Percentiles rank a stretch among this genome's conserved stretches.
Evolutionary conservation across 2,888 invertebrate species (phyloP).

Genomic region (Heterodera filipjevi): DNA sequence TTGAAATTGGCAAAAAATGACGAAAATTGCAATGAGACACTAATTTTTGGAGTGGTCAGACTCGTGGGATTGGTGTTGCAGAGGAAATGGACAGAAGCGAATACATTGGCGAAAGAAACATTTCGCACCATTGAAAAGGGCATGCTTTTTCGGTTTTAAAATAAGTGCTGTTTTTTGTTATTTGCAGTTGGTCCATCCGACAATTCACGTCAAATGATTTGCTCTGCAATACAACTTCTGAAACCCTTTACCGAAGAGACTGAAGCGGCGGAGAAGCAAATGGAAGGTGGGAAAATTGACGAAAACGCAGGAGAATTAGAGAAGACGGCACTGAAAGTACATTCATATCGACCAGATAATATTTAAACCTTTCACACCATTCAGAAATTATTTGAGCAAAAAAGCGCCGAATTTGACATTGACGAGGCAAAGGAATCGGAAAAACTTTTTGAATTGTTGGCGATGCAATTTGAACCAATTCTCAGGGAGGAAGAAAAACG

Average conservation of each 20-base stretch:
- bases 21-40: background rate
- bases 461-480: constrained; percentile 26
- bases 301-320: background rate
- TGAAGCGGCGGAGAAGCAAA: constrained; percentile 8
- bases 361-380: background rate
- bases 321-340: background rate
- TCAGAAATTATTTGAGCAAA: constrained; percentile 2
- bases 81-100: constrained; percentile 15
- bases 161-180: background rate
- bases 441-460: background rate
- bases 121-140: too few relatives aligned
- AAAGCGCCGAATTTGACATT: constrained; percentile 4
- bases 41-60: background rate
- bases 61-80: constrained; percentile 11
- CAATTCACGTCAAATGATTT: constrained; percentile 3
- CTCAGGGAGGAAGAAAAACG: constrained; percentile 20
- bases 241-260: background rate
- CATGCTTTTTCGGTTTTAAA: too few relatives aligned
- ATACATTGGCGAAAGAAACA: background rate
- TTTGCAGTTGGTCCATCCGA: background rate
- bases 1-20: constrained; percentile 25
- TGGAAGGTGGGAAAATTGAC: background rate
- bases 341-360: background rate
- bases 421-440: background rate
- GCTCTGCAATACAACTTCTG: background rate